Percentiles rank a stretch among this genome's conserved stretches.
Evolutionary conservation across 1,140 invertebrate genomes (phyloP).

Genomic region (Platyscapa corneri): DNA sequence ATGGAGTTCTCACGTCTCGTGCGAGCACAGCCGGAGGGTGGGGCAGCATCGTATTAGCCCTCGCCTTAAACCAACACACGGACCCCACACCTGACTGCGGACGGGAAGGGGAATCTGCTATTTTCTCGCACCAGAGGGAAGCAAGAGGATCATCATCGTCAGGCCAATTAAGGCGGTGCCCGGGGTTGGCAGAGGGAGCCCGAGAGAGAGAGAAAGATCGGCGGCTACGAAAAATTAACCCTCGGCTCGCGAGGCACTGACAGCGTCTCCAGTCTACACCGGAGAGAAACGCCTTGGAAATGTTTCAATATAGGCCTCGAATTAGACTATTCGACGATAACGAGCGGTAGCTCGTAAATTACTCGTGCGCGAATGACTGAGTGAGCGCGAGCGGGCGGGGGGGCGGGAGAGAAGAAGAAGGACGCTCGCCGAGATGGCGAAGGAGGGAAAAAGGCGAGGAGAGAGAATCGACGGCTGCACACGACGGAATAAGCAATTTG

Average conservation of each 20-base stretch:
- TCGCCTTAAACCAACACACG: slow-evolving; percentile 45
- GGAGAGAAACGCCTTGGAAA: slow-evolving; percentile 50
- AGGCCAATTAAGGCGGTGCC: slow-evolving; percentile 32
- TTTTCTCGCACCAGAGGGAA: slow-evolving; percentile 47
- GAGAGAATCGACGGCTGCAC: slow-evolving; percentile 43
- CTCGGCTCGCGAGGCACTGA: slow-evolving; percentile 3
- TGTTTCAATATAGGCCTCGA: slow-evolving; percentile 58
- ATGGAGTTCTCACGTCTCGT: slow-evolving; percentile 46
- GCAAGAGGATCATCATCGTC: slow-evolving; percentile 41
- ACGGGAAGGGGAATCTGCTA: slow-evolving; percentile 37
- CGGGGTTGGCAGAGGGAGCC: not conserved
- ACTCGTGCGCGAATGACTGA: slow-evolving; percentile 38
- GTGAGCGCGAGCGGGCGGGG: not conserved
- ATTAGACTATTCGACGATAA: slow-evolving; percentile 58
- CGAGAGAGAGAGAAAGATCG: not conserved
- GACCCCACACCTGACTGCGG: slow-evolving; percentile 26
- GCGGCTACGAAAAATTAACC: slow-evolving; percentile 32
- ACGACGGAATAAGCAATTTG: slow-evolving; percentile 62
- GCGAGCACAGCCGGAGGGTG: not conserved
- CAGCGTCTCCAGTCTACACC: not conserved
- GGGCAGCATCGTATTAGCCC: slow-evolving; percentile 31
- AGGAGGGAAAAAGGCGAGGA: not conserved
- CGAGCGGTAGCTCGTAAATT: slow-evolving; percentile 51
- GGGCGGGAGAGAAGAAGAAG: not conserved
- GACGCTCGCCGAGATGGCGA: not conserved